phyloP scores from a whole-genome alignment of 2,797 vertebrate genomes.

The Delichon dasypus region DNA sequence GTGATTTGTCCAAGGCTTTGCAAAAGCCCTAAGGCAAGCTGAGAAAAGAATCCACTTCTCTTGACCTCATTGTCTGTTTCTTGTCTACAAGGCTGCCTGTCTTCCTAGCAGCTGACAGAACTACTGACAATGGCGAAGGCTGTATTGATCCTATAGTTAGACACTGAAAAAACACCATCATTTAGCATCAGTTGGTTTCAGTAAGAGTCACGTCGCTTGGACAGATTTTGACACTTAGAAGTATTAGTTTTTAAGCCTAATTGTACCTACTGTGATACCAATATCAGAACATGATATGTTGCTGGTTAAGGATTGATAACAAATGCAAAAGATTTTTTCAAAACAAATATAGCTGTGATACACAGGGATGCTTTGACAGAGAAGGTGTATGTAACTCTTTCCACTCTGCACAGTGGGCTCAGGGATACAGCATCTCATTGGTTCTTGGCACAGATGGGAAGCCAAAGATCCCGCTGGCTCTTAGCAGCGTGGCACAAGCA shows the following conservation, averaged over 20 bases:
- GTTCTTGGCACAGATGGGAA: background rate
- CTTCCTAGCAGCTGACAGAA: conserved; percentile 31
- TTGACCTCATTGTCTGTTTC: conserved; percentile 13
- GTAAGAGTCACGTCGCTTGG: background rate
- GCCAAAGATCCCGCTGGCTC: background rate
- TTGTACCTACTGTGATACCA: background rate
- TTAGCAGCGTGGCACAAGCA: background rate
- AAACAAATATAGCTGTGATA: background rate
- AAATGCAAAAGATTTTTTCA: background rate
- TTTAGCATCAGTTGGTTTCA: background rate
- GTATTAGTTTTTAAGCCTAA: background rate
- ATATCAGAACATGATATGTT: background rate
- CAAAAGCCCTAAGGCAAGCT: conserved; percentile 46
- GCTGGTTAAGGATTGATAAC: background rate
- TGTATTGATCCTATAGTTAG: conserved; percentile 19
- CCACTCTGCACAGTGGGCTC: background rate
- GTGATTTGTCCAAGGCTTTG: conserved; percentile 46
- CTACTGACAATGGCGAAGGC: background rate
- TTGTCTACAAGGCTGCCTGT: conserved; percentile 16
- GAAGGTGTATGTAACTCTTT: background rate
- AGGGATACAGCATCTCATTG: background rate
- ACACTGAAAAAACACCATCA: background rate
- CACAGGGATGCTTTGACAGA: background rate
- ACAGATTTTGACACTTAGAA: background rate
- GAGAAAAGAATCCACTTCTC: conserved; percentile 13